phyloP scores from a whole-genome alignment of 2,113 vertebrate species.

The Petaurus breviceps region DNA sequence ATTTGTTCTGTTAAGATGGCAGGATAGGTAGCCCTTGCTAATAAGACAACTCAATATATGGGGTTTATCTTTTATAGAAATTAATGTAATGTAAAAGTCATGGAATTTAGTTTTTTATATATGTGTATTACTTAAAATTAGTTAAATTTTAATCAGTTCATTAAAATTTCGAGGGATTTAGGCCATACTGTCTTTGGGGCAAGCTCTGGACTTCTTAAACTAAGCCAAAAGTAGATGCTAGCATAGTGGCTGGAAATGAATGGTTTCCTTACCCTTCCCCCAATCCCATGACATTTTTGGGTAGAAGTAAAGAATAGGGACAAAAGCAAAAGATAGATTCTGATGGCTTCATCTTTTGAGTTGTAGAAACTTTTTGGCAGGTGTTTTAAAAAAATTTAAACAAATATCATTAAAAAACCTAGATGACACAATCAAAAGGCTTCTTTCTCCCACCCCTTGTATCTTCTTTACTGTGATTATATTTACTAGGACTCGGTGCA shows the following conservation, averaged over 20 bases:
- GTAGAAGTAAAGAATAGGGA: neutral
- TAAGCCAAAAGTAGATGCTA: neutral
- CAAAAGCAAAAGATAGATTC: neutral
- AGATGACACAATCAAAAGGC: neutral
- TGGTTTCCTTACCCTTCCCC: neutral
- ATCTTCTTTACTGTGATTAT: neutral
- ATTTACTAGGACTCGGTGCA: neutral
- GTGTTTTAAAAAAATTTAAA: neutral
- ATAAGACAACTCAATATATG: neutral
- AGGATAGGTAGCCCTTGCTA: neutral
- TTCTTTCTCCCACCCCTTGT: neutral
- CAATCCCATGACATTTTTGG: neutral
- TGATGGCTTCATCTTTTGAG: neutral
- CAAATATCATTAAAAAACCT: neutral
- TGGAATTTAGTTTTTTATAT: neutral
- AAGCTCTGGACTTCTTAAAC: neutral
- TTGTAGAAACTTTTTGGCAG: neutral
- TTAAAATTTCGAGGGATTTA: neutral
- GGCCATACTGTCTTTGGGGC: neutral
- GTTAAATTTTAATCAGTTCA: neutral
- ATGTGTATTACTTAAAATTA: neutral
- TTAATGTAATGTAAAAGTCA: neutral
- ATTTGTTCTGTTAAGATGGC: slow-evolving; percentile 41
- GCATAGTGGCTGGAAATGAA: neutral
- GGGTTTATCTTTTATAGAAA: neutral